These are phyloP conservation scores for Pelochelys cantorii DNA, from an alignment of 2,797 vertebrate genomes.

Conservation along the genomic window DNA sequence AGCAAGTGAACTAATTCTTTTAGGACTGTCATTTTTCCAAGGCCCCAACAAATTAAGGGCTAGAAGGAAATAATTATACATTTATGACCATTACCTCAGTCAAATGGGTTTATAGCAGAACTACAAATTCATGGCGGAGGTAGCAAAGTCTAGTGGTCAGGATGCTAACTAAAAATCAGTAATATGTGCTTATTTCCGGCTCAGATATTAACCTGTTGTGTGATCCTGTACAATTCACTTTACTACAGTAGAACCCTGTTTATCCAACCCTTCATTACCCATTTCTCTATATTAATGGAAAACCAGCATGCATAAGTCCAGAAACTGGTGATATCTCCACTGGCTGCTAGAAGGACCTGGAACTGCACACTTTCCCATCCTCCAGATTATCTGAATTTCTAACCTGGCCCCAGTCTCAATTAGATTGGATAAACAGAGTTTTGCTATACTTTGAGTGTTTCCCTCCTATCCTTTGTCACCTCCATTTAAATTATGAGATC, in stretches of 20 bases:
- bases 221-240: background rate
- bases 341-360: background rate
- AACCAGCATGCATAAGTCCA: background rate
- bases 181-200: background rate
- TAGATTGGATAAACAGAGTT: background rate
- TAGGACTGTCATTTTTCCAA: background rate
- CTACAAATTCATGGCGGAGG: background rate
- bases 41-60: background rate
- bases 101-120: background rate
- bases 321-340: background rate
- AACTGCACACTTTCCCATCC: background rate
- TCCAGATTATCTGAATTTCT: background rate
- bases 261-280: background rate
- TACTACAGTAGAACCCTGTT: background rate
- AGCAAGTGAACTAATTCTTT: background rate
- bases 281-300: background rate
- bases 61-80: background rate
- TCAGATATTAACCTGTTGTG: background rate
- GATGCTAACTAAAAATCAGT: background rate
- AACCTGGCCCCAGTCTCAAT: background rate
- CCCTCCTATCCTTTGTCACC: background rate
- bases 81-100: background rate
- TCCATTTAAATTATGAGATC: background rate
- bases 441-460: background rate
- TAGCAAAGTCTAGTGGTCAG: background rate